Base-by-base conservation (phyloP, 2,888 invertebrate genomes). In the Agrypnus murinus region DNA sequence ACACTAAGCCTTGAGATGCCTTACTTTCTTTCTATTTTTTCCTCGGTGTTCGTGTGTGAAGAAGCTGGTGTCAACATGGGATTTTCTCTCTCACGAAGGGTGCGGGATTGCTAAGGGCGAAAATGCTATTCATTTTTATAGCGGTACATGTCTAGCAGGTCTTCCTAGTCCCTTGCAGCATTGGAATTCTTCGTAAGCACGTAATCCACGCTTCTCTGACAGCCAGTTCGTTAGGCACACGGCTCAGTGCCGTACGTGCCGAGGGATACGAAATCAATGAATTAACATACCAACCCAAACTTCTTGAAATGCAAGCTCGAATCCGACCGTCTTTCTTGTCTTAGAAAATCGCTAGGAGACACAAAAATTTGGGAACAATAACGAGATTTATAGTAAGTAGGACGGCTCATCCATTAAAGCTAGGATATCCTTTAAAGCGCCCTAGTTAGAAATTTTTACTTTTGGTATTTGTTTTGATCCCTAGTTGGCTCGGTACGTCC, bases 41-140 rank as follows among this genome's bases (percentile, higher is more conserved):
- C 77, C 25, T 72, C 77, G 69, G 76, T 78, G 80, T 81, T 80
- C 79, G 79, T 80, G 80, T 80, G 80, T 80, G 80, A 81, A 80
- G 80, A 78, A 80, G 78, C 78, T 77, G 81, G 80, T 81, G 82
- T 82, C 80, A 81, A 81, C 80, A 80, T 80, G 81, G 81, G 81
- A 82, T 82, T 82, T 81, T 78, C 80, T 75, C 75, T 78, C 79
- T 74, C 76, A 48, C 60, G 40, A 53, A 67, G 67, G 69, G 69
- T 55, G 48, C 40, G 70, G 66, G 66, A 73, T 50, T 64, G 73
- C 72, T 69, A 69, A 72, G 75, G 76, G 78, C 75, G 76, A 77
- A 77, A 80, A 79, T 77, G 78, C 79, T 78, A 80, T 81, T 81
- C 80, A 80, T 81, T 81, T 80, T 80, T 78, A 79, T 78, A 77